phyloP scores from a whole-genome alignment of 1,140 invertebrate species.

The Drosophila carrolli region DNA sequence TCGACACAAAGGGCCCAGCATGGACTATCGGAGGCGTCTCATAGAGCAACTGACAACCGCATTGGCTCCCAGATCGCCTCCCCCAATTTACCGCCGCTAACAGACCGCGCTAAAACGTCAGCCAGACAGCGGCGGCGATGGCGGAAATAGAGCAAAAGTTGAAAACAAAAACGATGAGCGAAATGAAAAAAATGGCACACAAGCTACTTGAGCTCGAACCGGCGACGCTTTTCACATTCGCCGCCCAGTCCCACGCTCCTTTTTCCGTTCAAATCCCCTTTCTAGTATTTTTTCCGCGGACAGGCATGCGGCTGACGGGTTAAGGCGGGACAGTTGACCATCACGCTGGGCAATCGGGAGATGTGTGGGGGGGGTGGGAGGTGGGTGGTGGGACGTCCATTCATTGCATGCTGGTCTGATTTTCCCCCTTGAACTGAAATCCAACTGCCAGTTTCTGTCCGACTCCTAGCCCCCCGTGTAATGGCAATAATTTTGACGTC shows the following conservation, averaged over 20 bases:
- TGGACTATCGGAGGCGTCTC: constrained; percentile 38
- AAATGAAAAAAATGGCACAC: constrained; percentile 64
- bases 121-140: constrained; percentile 53
- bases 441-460: constrained; percentile 12
- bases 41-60: constrained; percentile 74
- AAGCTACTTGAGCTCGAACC: constrained; percentile 71
- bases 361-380: neutral
- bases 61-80: constrained; percentile 14
- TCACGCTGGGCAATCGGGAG: constrained; percentile 26
- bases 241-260: constrained; percentile 6
- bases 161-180: constrained; percentile 41
- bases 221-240: constrained; percentile 45
- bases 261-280: constrained; percentile 1
- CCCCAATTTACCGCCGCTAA: constrained; percentile 35
- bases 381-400: constrained; percentile 38
- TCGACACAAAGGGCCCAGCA: constrained; percentile 66
- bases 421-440: neutral
- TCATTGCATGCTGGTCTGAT: constrained; percentile 51
- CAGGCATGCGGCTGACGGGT: constrained; percentile 71
- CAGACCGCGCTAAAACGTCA: constrained; percentile 70
- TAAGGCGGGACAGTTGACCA: constrained; percentile 77
- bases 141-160: constrained; percentile 80
- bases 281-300: constrained; percentile 40
- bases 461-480: constrained; percentile 47
- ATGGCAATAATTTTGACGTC: constrained; percentile 77